phyloP scores from a whole-genome alignment of 2,797 vertebrate species.

The Galagoides demidoff region DNA sequence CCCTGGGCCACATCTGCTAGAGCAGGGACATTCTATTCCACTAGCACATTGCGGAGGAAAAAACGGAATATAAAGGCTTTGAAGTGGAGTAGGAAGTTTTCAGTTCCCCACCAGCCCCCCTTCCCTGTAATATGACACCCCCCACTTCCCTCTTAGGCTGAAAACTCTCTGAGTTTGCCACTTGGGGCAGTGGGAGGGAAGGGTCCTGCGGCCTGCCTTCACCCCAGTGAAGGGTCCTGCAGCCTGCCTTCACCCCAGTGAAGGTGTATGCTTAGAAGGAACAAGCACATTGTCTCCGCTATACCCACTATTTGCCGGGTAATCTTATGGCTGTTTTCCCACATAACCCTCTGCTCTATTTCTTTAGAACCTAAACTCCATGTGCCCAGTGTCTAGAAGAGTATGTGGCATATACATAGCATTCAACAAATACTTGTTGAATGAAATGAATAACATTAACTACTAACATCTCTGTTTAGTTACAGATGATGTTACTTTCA shows the following conservation, averaged over 20 bases:
- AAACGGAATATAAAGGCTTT: neutral
- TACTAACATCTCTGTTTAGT: neutral
- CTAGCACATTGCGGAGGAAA: neutral
- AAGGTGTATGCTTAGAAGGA: neutral
- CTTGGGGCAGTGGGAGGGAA: neutral
- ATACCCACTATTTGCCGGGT: neutral
- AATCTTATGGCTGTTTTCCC: neutral
- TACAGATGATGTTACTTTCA: neutral
- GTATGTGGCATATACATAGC: neutral
- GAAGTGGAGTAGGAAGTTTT: neutral
- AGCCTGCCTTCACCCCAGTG: fast-evolving
- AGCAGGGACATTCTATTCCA: neutral
- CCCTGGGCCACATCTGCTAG: neutral
- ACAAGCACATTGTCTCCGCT: neutral
- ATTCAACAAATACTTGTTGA: neutral
- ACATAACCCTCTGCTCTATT: fast-evolving
- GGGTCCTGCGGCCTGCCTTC: neutral
- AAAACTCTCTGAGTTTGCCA: neutral
- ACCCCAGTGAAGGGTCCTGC: fast-evolving
- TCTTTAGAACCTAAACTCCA: neutral
- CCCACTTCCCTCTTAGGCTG: neutral
- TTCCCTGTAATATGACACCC: neutral
- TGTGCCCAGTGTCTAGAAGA: neutral
- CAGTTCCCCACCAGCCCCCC: neutral
- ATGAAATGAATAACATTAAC: neutral